These are phyloP conservation scores for Neodiprion pinetum DNA, from an alignment of 1,140 invertebrate species.

Conservation along the genomic window DNA sequence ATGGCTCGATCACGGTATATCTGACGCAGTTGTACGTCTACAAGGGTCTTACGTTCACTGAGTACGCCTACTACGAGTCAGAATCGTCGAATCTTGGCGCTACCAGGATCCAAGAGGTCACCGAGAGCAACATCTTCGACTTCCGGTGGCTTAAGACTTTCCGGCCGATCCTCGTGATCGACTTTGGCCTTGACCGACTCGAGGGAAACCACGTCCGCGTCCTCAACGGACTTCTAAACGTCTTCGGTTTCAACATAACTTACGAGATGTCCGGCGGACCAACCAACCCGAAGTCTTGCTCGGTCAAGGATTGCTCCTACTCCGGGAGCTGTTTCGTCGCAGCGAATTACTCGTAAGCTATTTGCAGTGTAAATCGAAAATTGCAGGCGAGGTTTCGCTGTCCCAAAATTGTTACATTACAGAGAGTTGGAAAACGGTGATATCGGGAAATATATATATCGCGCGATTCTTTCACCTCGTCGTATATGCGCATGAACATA, in stretches of 20 bases:
- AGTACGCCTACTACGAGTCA: slow-evolving; percentile 80
- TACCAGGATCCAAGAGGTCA: slow-evolving; percentile 67
- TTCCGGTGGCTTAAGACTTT: slow-evolving; percentile 73
- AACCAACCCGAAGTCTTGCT: slow-evolving; percentile 71
- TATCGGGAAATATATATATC: background rate
- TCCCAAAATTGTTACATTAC: too few relatives aligned
- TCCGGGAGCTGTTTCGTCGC: slow-evolving; percentile 82
- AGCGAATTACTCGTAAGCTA: slow-evolving; percentile 71
- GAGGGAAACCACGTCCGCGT: slow-evolving; percentile 86
- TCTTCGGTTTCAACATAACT: slow-evolving; percentile 92
- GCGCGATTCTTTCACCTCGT: slow-evolving; percentile 26
- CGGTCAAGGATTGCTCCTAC: slow-evolving; percentile 79
- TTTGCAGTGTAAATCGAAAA: background rate
- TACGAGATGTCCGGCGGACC: slow-evolving; percentile 75
- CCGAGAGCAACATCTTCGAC: slow-evolving; percentile 74
- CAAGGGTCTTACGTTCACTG: slow-evolving; percentile 80
- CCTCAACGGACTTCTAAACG: slow-evolving; percentile 79
- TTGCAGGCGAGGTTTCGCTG: slow-evolving; percentile 1
- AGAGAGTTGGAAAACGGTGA: slow-evolving; percentile 25
- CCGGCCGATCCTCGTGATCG: slow-evolving; percentile 79
- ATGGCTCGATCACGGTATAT: slow-evolving; percentile 80
- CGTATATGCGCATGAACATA: slow-evolving; percentile 6
- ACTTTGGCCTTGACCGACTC: slow-evolving; percentile 74
- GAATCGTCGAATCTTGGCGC: slow-evolving; percentile 72
- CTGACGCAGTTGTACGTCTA: slow-evolving; percentile 87